Percentiles rank a stretch among this genome's conserved stretches.
Evolutionary conservation across 2,888 invertebrate species (phyloP).

Genomic region (Hirudinaria manillensis): DNA sequence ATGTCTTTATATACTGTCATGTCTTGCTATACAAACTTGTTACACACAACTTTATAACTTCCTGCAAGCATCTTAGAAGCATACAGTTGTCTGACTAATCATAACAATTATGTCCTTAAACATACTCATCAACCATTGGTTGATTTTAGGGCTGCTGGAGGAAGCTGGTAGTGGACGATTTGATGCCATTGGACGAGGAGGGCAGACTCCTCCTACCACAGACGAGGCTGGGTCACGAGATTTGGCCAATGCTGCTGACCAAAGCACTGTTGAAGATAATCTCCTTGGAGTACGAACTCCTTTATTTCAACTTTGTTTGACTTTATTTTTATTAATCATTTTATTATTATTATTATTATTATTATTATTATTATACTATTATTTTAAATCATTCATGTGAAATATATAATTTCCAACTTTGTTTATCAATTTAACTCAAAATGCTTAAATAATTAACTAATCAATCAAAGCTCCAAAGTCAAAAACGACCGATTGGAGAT

Average conservation of each 20-base stretch:
- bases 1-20: too few relatives aligned
- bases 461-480: conserved; percentile 38
- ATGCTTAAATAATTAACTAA: background rate
- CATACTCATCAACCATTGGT: background rate
- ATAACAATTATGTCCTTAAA: too few relatives aligned
- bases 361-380: background rate
- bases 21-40: too few relatives aligned
- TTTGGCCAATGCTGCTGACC: conserved; percentile 55
- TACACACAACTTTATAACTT: too few relatives aligned
- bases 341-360: background rate
- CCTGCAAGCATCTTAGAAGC: background rate
- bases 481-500: conserved; percentile 51
- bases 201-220: conserved; percentile 49
- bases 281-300: conserved; percentile 51
- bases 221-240: conserved; percentile 48
- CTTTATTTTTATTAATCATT: background rate
- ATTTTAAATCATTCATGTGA: conserved; percentile 4
- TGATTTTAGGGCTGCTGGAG: conserved; percentile 53
- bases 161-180: conserved; percentile 53
- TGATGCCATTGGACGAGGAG: conserved; percentile 53
- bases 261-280: conserved; percentile 55
- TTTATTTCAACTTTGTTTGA: too few relatives aligned
- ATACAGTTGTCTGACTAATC: too few relatives aligned
- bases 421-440: background rate
- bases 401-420: background rate